phyloP scores from a whole-genome alignment of 2,113 vertebrate species.

The Alethe diademata region DNA sequence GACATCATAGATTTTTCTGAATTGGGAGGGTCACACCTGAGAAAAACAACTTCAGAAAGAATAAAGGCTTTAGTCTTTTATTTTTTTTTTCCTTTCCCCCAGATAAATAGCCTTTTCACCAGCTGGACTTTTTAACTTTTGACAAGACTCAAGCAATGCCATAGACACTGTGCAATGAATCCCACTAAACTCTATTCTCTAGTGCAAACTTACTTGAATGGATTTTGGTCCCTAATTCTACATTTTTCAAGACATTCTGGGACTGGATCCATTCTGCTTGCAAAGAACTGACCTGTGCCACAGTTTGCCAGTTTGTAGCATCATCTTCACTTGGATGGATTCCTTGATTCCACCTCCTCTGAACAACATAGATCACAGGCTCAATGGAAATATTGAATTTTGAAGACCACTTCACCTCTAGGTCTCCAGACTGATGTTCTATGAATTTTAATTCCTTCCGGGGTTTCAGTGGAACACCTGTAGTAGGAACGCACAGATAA shows the following conservation, averaged over 20 bases:
- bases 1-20: neutral
- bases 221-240: neutral
- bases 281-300: constrained; percentile 83
- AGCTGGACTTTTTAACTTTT: neutral
- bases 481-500: neutral
- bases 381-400: constrained; percentile 96
- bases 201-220: neutral
- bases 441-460: constrained; percentile 88
- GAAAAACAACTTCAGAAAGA: neutral
- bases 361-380: constrained; percentile 92
- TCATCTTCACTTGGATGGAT: constrained; percentile 95
- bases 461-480: constrained; percentile 94
- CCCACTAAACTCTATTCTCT: neutral
- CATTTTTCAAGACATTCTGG: neutral
- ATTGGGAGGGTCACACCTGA: neutral
- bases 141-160: neutral
- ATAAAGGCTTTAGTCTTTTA: neutral
- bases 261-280: neutral
- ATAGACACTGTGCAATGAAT: neutral
- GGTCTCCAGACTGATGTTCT: constrained; percentile 82
- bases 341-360: constrained; percentile 92
- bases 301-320: constrained; percentile 87
- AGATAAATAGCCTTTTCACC: neutral
- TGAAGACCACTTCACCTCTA: constrained; percentile 94
- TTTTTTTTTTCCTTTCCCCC: neutral